Evolutionary conservation across 2,113 vertebrate genomes (phyloP).

Genomic region (Jaculus jaculus): DNA sequence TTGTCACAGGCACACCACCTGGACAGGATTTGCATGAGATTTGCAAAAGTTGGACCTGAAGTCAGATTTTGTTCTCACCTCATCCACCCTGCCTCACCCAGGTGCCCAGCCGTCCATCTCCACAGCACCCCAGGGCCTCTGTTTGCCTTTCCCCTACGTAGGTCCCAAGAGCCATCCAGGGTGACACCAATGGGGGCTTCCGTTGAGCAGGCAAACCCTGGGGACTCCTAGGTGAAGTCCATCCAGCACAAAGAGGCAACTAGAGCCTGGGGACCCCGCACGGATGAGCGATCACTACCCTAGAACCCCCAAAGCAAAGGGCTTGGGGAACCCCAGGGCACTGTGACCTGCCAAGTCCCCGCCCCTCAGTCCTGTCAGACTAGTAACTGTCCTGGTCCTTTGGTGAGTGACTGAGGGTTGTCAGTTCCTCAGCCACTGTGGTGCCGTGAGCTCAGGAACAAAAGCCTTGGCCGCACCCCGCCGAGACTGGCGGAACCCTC

Average conservation of each 20-base stretch:
- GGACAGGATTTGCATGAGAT: conserved; percentile 41
- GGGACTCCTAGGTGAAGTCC: neutral
- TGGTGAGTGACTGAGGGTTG: neutral
- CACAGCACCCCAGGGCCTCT: neutral
- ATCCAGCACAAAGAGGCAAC: neutral
- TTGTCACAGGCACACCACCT: neutral
- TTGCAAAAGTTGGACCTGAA: conserved; percentile 43
- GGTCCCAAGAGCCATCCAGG: neutral
- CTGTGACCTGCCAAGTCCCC: no score
- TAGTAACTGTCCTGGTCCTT: neutral
- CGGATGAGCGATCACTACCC: neutral
- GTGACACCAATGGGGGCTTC: neutral
- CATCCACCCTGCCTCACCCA: neutral
- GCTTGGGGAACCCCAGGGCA: neutral
- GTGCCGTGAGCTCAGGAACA: neutral
- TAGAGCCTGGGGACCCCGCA: neutral
- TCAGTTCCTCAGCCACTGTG: neutral
- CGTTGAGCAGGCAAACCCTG: neutral
- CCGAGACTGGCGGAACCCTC: neutral
- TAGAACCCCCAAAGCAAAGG: neutral
- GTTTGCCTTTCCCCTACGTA: neutral
- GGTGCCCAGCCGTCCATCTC: neutral
- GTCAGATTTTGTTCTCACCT: neutral
- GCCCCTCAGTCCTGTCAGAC: neutral
- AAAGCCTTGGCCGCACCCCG: neutral